Conservation (phyloP, 2,797 vertebrate genomes). For the Squalus acanthias region DNA sequence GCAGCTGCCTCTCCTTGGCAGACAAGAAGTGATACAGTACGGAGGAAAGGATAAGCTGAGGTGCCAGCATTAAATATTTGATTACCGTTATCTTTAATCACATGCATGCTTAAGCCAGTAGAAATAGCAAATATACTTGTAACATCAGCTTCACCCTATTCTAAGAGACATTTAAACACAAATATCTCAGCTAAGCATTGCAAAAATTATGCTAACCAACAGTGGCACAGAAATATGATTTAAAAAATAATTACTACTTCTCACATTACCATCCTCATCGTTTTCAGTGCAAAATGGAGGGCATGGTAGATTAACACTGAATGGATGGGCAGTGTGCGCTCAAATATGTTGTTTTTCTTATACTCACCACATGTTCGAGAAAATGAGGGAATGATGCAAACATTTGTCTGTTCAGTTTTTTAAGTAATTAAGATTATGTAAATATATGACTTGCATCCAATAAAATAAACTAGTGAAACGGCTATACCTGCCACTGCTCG, state of each 20-base stretch:
- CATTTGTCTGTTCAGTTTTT: constrained; percentile 16
- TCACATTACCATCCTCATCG: not conserved
- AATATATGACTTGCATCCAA: not conserved
- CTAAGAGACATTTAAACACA: constrained; percentile 27
- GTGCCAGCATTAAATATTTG: constrained; percentile 56
- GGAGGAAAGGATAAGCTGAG: constrained; percentile 50
- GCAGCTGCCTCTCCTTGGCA: constrained; percentile 53
- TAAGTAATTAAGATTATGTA: not conserved
- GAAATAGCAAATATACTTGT: constrained; percentile 36
- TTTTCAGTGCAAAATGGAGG: not conserved
- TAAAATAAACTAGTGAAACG: not conserved
- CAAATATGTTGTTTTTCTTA: not conserved
- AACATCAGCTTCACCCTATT: constrained; percentile 31
- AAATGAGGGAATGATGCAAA: constrained; percentile 25
- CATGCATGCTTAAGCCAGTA: constrained; percentile 36
- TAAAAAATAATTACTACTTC: constrained; percentile 27
- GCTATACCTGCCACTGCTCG: not conserved
- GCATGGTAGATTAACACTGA: constrained; percentile 23
- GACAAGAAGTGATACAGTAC: constrained; percentile 53
- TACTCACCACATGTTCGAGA: constrained; percentile 15
- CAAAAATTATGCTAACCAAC: constrained; percentile 37
- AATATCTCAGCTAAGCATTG: constrained; percentile 23
- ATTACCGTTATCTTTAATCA: constrained; percentile 37
- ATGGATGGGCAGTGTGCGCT: constrained; percentile 11
- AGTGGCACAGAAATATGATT: constrained; percentile 25